Evolutionary conservation across 2,113 vertebrate species (phyloP).

Genomic region (Rhea pennata): DNA sequence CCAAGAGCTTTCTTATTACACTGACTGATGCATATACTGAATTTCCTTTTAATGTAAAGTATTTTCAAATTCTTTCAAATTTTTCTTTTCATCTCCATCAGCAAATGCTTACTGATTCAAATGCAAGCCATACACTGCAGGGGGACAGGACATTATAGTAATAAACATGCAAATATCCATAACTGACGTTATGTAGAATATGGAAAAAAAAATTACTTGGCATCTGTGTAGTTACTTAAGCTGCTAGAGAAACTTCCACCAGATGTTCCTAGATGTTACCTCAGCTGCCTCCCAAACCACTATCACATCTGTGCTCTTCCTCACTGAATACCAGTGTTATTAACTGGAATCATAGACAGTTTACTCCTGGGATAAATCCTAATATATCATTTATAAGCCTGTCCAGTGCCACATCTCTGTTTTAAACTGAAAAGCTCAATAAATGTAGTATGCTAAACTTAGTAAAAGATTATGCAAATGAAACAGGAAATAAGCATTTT

Average conservation of each 20-base stretch:
- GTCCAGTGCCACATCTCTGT: not conserved
- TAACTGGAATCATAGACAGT: constrained; percentile 24
- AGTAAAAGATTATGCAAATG: not conserved
- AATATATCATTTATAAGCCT: not conserved
- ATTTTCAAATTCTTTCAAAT: not conserved
- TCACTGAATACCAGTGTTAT: constrained; percentile 28
- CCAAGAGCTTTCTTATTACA: not conserved
- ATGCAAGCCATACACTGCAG: not conserved
- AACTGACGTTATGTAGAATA: not conserved
- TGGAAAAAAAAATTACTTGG: not conserved
- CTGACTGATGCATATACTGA: not conserved
- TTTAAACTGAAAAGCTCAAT: not conserved
- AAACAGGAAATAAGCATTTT: not conserved
- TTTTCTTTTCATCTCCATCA: not conserved
- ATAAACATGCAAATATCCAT: not conserved
- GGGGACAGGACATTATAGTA: not conserved
- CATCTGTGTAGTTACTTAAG: constrained; percentile 5
- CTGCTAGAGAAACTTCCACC: constrained; percentile 37
- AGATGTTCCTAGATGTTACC: constrained; percentile 56
- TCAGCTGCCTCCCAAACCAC: constrained; percentile 53
- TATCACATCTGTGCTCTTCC: constrained; percentile 34
- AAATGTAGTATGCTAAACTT: not conserved
- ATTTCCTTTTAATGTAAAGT: not conserved
- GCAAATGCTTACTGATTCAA: not conserved
- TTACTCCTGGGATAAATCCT: constrained; percentile 13